Conservation (phyloP, 2,888 invertebrate species). For the Lomographa bimaculata region DNA sequence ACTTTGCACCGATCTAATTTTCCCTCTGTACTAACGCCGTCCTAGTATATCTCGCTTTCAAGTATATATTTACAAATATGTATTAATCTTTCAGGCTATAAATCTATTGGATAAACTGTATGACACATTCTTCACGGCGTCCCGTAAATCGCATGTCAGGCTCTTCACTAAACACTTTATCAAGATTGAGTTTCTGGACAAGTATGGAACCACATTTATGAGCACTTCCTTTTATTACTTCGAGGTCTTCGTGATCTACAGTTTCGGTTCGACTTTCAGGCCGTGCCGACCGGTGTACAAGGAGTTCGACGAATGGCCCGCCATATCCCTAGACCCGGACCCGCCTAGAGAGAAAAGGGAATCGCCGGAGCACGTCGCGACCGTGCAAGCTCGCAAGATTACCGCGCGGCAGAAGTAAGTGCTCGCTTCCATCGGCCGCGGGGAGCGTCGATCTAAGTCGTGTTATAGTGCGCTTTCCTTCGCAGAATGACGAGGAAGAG, state of each 20-base stretch:
- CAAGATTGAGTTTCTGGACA: constrained; percentile 88
- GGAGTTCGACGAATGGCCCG: constrained; percentile 86
- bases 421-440: constrained; percentile 1
- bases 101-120: constrained; percentile 87
- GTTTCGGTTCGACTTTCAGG: constrained; percentile 55
- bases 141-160: constrained; percentile 83
- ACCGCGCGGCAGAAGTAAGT: constrained; percentile 61
- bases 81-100: constrained; percentile 83
- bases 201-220: constrained; percentile 68
- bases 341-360: constrained; percentile 64
- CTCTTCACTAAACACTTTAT: constrained; percentile 87
- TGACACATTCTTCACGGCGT: constrained; percentile 78
- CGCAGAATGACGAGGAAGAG: constrained; percentile 83
- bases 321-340: constrained; percentile 72
- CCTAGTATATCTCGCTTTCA: constrained; percentile 35
- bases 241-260: constrained; percentile 15
- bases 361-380: constrained; percentile 48
- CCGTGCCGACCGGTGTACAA: constrained; percentile 85
- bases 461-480: constrained; percentile 33
- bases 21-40: constrained; percentile 31
- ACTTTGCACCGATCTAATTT: constrained; percentile 25
- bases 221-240: constrained; percentile 31
- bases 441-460: constrained; percentile 3
- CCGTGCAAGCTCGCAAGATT: constrained; percentile 42
- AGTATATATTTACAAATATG: constrained; percentile 73